A percentile compares a stretch with the other conserved stretches of the same genome.
Conservation (phyloP, 2,888 invertebrate genomes). For the Anorthoa munda region DNA sequence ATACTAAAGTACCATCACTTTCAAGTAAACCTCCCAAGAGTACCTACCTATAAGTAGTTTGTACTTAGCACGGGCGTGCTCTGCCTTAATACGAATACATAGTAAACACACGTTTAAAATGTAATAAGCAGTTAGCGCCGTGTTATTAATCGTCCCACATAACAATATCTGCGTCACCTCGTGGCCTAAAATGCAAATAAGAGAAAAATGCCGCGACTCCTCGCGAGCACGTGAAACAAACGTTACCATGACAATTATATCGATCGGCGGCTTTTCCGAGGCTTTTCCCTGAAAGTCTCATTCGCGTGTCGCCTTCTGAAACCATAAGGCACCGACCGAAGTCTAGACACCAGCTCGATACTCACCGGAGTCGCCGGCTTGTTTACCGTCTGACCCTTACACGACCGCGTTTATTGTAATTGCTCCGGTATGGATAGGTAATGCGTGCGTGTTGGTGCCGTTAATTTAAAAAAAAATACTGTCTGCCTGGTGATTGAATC, state of each 20-base stretch:
- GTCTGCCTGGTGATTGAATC: conserved; percentile 73
- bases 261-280: conserved; percentile 90
- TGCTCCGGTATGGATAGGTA: conserved; percentile 64
- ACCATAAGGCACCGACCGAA: conserved; percentile 83
- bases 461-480: conserved; percentile 71
- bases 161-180: conserved; percentile 79
- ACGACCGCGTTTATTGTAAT: conserved; percentile 66
- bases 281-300: conserved; percentile 86
- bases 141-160: conserved; percentile 68
- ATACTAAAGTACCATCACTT: conserved; percentile 62
- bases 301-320: conserved; percentile 88
- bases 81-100: conserved; percentile 14
- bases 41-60: conserved; percentile 12
- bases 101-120: conserved; percentile 35
- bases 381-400: conserved; percentile 57
- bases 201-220: conserved; percentile 82
- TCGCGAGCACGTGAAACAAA: conserved; percentile 86
- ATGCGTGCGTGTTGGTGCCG: conserved; percentile 67
- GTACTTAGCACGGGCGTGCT: conserved; percentile 4
- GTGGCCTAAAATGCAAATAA: conserved; percentile 89
- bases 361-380: conserved; percentile 38
- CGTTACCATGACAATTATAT: conserved; percentile 88
- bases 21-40: conserved; percentile 61
- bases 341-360: conserved; percentile 73
- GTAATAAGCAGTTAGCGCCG: conserved; percentile 43